Evolutionary conservation across 1,140 invertebrate genomes (phyloP).

Genomic region (Brachionus calyciflorus): DNA sequence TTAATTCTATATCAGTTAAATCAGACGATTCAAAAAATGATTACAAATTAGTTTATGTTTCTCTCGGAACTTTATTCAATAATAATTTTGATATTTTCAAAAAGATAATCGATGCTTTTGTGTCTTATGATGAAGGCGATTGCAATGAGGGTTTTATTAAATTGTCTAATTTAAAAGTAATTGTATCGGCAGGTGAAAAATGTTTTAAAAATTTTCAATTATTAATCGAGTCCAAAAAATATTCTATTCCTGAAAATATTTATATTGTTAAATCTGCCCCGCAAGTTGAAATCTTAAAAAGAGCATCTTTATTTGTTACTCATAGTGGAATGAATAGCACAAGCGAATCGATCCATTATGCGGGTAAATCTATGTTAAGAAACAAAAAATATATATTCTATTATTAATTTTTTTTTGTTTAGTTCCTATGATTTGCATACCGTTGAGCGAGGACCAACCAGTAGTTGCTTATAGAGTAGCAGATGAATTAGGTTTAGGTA

Average conservation of each 20-base stretch:
- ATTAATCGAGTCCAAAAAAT: background rate
- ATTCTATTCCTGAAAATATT: background rate
- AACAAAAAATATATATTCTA: background rate
- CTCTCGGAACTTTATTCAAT: slow-evolving; percentile 40
- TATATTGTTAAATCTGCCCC: background rate
- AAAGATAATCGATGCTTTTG: slow-evolving; percentile 46
- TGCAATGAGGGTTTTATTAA: background rate
- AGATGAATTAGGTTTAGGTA: slow-evolving; percentile 34
- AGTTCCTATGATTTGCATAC: slow-evolving; percentile 74
- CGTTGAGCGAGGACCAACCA: slow-evolving; percentile 60
- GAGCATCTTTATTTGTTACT: slow-evolving; percentile 69
- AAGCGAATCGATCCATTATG: slow-evolving; percentile 76
- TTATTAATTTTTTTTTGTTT: background rate
- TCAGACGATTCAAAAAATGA: background rate
- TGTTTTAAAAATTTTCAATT: slow-evolving; percentile 1
- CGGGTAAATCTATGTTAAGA: slow-evolving; percentile 49
- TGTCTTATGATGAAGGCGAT: background rate
- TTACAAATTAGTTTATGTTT: slow-evolving; percentile 5
- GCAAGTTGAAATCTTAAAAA: slow-evolving; percentile 54
- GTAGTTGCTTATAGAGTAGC: slow-evolving; percentile 41
- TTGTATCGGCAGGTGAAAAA: slow-evolving; percentile 7
- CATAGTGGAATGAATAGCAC: slow-evolving; percentile 76
- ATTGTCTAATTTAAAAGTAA: background rate
- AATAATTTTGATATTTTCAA: slow-evolving; percentile 43
- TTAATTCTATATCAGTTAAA: background rate